Base-by-base conservation (phyloP, 2,113 vertebrate genomes). In the Lutjanus erythropterus region DNA sequence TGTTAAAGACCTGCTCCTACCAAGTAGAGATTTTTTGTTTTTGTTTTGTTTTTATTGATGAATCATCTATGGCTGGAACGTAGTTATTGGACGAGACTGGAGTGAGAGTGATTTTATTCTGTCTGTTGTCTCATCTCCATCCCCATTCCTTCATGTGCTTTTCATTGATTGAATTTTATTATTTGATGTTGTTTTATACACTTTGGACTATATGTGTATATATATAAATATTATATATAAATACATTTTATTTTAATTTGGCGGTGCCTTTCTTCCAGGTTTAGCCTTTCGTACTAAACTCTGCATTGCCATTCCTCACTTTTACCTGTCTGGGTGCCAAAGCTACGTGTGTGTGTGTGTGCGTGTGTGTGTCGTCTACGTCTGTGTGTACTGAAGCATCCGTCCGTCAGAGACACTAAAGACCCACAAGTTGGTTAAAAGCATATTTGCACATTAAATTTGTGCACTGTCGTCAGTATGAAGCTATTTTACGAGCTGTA, bases 61-160 rank as follows among this genome's bases (percentile, higher is more conserved):
- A 88, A 89, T 87, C 69, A 58, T 83, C 73, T 79, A 80, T 88
- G 80, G 86, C 88, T 90, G 89, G 84, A 93, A 81, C 65, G 71
- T 79, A 83, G 78, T 81, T 84, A 33, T 84, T 53, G 78, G 83
- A 82, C 50, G 23, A 46, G 64, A 83, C 74, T 89, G 86, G 84
- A 82, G 78, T 62, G 55, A 58, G 37, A 77, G 53, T 53, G 42
- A 49, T 80, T 78, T 68, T 49, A 70, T 74, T 62, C n/a, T 55
- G 44, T 71, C n/a, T 67, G 33, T 65, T 50, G 0, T 50, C 52
- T 79, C 75, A 33, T 49, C 56, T 78, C 67, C 65, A 29, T 18
- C 37, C 33, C 44, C 77, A 69, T 88, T 91, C 78, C 76, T 80
- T 58, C 37, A 60, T 60, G 39, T 83, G 53, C n/a, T 87, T 83